Conservation (phyloP, 2,113 vertebrate species). For the Cyphomyrus discorhynchus region DNA sequence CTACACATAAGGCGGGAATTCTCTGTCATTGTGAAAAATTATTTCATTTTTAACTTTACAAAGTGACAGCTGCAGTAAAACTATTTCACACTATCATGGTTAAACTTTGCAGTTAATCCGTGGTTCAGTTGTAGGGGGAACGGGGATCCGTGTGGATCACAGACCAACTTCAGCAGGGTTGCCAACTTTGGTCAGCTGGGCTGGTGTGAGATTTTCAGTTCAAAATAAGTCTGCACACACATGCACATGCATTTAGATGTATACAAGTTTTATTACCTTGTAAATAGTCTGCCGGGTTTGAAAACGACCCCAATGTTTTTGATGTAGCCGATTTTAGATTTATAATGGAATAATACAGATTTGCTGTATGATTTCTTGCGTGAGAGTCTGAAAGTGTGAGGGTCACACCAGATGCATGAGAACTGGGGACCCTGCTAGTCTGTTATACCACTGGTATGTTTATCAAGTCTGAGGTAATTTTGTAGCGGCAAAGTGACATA, state of each 20-base stretch:
- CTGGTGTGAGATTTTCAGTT: background rate
- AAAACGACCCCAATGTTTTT: background rate
- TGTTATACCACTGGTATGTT: background rate
- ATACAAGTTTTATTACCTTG: background rate
- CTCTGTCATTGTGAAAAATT: background rate
- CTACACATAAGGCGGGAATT: background rate
- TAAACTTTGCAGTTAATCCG: background rate
- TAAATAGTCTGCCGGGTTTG: background rate
- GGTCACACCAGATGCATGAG: background rate
- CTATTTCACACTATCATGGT: background rate
- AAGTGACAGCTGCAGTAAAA: background rate
- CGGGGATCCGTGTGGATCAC: background rate
- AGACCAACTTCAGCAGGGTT: too few species aligned
- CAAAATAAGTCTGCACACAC: background rate
- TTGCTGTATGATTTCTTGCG: background rate
- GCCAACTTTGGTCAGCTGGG: background rate
- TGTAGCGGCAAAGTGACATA: background rate
- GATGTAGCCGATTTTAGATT: background rate
- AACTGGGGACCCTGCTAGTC: background rate
- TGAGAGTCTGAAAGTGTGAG: background rate
- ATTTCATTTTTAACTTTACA: background rate
- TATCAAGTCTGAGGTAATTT: background rate
- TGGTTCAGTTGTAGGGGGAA: background rate
- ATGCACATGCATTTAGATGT: background rate
- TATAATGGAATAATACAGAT: background rate